phyloP scores from a whole-genome alignment of 2,888 invertebrate species.

The Leptopilina syphax region DNA sequence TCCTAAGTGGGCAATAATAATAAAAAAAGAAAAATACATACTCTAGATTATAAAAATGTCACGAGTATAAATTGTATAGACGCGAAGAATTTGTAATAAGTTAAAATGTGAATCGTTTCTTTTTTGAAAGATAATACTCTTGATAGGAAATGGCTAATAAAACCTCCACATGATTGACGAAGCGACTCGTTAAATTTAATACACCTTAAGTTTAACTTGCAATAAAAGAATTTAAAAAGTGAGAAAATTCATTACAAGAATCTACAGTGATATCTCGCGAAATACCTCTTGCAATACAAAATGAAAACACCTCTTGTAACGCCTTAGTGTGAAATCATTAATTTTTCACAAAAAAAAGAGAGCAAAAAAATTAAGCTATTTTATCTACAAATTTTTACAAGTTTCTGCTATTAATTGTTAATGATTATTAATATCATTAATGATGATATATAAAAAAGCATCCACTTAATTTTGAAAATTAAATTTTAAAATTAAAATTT shows the following conservation, averaged over 20 bases:
- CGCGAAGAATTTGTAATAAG: too few relatives aligned
- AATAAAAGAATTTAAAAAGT: background rate
- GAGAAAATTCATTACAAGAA: background rate
- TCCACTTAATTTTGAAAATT: too few relatives aligned
- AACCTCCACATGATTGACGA: slow-evolving; percentile 9
- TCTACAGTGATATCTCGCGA: background rate
- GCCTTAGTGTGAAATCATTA: too few relatives aligned
- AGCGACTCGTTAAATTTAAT: slow-evolving; percentile 2
- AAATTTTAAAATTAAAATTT: too few relatives aligned
- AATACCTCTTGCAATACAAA: too few relatives aligned
- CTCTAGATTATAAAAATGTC: background rate
- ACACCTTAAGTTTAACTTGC: background rate
- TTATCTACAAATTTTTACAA: too few relatives aligned
- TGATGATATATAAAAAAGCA: too few relatives aligned
- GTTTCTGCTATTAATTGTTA: too few relatives aligned
- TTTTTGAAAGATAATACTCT: slow-evolving; percentile 15
- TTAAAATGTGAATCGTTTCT: background rate
- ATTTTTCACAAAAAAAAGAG: too few relatives aligned
- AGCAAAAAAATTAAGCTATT: too few relatives aligned
- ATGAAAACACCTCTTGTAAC: too few relatives aligned
- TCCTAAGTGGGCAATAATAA: background rate
- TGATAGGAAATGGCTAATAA: slow-evolving; percentile 34
- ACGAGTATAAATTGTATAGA: background rate
- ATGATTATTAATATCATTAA: too few relatives aligned
- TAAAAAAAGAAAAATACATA: background rate